Base-by-base conservation (phyloP, 2,113 vertebrate genomes). In the Noctilio leporinus region DNA sequence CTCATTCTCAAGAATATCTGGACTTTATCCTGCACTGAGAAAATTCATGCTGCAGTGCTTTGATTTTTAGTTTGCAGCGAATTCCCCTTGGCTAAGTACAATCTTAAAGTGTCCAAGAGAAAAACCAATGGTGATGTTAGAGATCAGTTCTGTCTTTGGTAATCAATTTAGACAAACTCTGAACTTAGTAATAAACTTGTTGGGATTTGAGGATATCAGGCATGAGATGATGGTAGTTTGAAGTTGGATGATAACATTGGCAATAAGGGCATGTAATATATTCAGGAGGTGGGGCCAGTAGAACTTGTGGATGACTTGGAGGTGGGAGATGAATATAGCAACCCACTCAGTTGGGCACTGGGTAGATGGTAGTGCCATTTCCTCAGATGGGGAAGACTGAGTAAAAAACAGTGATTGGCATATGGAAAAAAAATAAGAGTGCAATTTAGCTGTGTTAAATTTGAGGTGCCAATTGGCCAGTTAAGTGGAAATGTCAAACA, bases 1-100 rank as follows among this genome's bases (percentile, higher is more conserved):
- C 80, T 82, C 82, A 92, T 85, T 89, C 95, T 95, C 78, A 97
- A 94, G 65, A 97, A 82, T 86, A 97, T 47, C 93, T 94, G 57
- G 89, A 85, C 55, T 1, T 8, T 82, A 55, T 95, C 88, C 90
- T 93, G 59, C 40, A 82, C 1, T 1, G 9, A 65, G 55, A 82
- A 65, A 82, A 80, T 86, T 43, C 45, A 65, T 82, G 91, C 33
- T n/a, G 86, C 17, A 65, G 38, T 38, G 35, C 38, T 91, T 96
- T 10, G 5, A 69, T 43, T 80, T 2, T 9, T 73, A 75, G 40
- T 33, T 80, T 88, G 40, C 17, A 28, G 30, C 75, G 70, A 53
- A 70, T 85, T 64, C 45, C 51, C 15, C 65, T 93, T 81, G 38
- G 53, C 35, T 7, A 0, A 15, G 19, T 30, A 14, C 96, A 86